phyloP scores from a whole-genome alignment of 2,797 vertebrate species.

The Pangasius mekongensis region DNA sequence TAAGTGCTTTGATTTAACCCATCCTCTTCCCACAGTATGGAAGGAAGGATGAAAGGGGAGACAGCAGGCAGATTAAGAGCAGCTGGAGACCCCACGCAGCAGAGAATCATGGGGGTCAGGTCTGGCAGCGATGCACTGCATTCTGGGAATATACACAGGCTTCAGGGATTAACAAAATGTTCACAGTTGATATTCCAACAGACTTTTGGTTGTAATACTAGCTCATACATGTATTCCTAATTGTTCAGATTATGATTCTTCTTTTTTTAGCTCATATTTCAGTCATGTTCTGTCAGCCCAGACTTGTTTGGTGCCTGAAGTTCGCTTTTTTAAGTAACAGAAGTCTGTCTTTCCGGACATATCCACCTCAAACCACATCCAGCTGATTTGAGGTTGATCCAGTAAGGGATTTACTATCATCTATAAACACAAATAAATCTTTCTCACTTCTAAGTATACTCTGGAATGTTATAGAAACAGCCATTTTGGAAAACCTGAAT shows the following conservation, averaged over 20 bases:
- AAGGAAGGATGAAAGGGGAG: slow-evolving; percentile 49
- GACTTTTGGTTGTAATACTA: not conserved
- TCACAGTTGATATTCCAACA: not conserved
- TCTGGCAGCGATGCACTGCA: slow-evolving; percentile 49
- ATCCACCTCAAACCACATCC: not conserved
- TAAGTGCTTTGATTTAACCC: slow-evolving; percentile 61
- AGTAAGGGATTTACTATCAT: not conserved
- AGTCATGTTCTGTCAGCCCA: not conserved
- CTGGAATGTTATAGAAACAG: not conserved
- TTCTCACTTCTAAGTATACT: not conserved
- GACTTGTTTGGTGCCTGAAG: not conserved
- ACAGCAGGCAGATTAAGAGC: slow-evolving; percentile 53
- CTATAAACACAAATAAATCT: not conserved
- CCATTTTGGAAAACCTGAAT: not conserved
- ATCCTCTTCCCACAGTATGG: slow-evolving; percentile 54
- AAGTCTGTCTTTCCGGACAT: not conserved
- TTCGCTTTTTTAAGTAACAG: not conserved
- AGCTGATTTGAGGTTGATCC: not conserved
- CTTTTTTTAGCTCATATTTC: not conserved
- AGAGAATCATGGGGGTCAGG: slow-evolving; percentile 60
- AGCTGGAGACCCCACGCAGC: slow-evolving; percentile 62
- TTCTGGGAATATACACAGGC: slow-evolving; percentile 48
- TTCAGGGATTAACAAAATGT: slow-evolving; percentile 39
- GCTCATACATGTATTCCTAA: not conserved
- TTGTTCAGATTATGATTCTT: not conserved